Evolutionary conservation across 2,113 vertebrate genomes (phyloP), one percentile per base, ranked within the genome.

Genomic region (Calonectris borealis): DNA sequence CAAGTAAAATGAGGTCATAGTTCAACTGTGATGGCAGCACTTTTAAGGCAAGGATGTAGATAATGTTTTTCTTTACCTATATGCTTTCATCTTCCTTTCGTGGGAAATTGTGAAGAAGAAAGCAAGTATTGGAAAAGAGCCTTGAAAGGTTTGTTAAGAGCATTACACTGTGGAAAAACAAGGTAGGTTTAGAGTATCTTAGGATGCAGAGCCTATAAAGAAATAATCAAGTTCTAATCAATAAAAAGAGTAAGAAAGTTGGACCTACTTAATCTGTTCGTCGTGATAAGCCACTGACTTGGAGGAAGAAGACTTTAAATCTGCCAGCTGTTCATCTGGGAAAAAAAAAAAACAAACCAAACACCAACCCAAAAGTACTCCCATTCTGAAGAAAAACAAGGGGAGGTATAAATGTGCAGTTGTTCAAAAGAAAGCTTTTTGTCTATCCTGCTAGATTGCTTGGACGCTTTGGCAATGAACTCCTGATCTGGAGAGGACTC

Each of bases 361-460:
- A n/a, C 16, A 16, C 7, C 16, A 44, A 21, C 38, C 19, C 70
- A 1, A 4, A 60, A 88, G 38, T 29, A 18, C 52, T 92, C 48
- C 38, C 1, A 2, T 71, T 87, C 61, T 58, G 66, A 64, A 81
- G 75, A 13, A 90, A 93, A 92, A 85, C 85, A 92, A 87, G 55
- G 55, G 46, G 72, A 93, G 69, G 29, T 88, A 61, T 69, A 62
- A 85, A 87, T 52, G 72, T 94, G n/a, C 58, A 54, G 58, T 88
- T 88, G 90, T 87, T 95, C 31, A 66, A 82, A 87, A 86, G 61
- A 84, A 72, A 93, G 83, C 71, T 90, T 91, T 95, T 85, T 93
- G 85, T 93, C 71, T 96, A 16, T 69, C 51, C 46, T 88, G 46
- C 54, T 73, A 25, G 52, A 71, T 86, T 91, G 80, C 58, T 58